Conservation (phyloP, 1,140 invertebrate species). For the Antheraea mylitta region DNA sequence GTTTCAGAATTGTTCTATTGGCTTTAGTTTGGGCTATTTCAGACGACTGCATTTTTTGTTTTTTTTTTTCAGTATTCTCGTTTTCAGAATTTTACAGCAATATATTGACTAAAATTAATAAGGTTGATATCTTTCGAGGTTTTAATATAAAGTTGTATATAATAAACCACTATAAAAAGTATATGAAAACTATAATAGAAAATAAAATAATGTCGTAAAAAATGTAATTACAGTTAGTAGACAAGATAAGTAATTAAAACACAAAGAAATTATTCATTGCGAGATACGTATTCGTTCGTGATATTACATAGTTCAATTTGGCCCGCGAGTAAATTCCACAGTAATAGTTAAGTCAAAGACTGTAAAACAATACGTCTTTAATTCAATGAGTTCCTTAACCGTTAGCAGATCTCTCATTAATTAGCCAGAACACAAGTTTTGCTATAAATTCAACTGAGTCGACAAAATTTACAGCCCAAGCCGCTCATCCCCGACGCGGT, state of each 20-base stretch:
- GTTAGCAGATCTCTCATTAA: slow-evolving; percentile 66
- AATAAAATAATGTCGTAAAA: no score
- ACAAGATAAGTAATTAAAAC: not conserved
- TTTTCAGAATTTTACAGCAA: no score
- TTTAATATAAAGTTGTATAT: no score
- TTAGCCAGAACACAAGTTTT: slow-evolving; percentile 71
- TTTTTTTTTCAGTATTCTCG: no score
- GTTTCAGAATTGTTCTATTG: no score
- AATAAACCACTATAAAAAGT: no score
- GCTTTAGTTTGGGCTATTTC: no score
- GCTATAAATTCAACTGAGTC: slow-evolving; percentile 68
- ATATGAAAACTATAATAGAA: no score
- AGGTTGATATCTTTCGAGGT: no score
- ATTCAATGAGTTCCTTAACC: slow-evolving; percentile 50
- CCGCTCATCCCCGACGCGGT: slow-evolving; percentile 53
- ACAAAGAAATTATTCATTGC: not conserved
- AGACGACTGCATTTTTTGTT: no score
- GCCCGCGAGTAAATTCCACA: slow-evolving; percentile 13
- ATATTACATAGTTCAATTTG: not conserved
- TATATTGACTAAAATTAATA: no score
- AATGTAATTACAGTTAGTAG: no score
- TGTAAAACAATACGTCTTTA: slow-evolving; percentile 53
- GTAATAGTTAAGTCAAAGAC: slow-evolving; percentile 31
- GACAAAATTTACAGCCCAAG: slow-evolving; percentile 58
- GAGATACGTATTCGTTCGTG: not conserved